phyloP scores from a whole-genome alignment of 2,113 vertebrate genomes.

The Neolamprologus fasciatus region DNA sequence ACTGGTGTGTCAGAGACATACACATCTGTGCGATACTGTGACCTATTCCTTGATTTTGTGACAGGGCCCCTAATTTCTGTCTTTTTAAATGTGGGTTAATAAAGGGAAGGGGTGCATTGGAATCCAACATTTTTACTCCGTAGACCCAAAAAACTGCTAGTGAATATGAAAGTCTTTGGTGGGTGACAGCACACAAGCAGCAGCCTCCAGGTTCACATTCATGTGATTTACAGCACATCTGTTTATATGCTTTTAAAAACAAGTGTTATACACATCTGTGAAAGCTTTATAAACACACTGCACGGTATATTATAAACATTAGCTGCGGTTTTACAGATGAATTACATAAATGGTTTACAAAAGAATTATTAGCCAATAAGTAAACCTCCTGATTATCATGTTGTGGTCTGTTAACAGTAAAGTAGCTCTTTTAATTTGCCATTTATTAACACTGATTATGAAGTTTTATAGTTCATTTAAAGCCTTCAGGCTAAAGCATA shows the following conservation, averaged over 20 bases:
- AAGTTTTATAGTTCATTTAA: not conserved
- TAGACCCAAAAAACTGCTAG: not conserved
- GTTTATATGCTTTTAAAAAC: not conserved
- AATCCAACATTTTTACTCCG: not conserved
- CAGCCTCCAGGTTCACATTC: not conserved
- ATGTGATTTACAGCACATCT: not conserved
- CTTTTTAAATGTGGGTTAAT: not conserved
- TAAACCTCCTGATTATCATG: not conserved
- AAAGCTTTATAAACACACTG: not conserved
- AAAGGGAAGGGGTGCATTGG: not conserved
- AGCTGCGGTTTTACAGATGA: not conserved
- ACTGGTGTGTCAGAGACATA: not conserved
- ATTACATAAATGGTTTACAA: not conserved
- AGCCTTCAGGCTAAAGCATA: not conserved
- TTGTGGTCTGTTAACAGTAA: not conserved
- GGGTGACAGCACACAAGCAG: not conserved
- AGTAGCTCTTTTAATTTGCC: not conserved
- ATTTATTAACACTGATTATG: not conserved
- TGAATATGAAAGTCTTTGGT: not conserved
- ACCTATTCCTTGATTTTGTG: not conserved
- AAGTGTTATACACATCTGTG: not conserved
- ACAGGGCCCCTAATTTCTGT: not conserved
- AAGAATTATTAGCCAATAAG: not conserved
- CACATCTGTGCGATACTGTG: not conserved
- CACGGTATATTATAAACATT: not conserved